Evolutionary conservation across 2,888 invertebrate genomes (phyloP), one percentile per base, ranked within the genome.

Genomic region (Drosophila colorata): DNA sequence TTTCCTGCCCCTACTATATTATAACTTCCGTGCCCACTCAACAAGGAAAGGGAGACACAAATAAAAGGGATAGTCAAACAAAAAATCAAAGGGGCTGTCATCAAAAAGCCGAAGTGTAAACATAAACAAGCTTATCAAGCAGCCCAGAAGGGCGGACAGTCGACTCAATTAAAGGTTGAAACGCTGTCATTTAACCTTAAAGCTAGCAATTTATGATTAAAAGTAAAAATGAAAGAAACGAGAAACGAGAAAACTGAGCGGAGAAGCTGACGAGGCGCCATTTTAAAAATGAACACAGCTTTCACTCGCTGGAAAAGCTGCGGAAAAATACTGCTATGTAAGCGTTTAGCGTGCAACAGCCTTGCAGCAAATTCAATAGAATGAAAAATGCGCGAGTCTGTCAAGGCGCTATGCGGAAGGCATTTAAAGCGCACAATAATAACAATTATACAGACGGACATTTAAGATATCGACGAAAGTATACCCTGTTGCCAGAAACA

Each of bases 41-140:
- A 35, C 28, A 53, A 41, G 37, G 20, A 59, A 37, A 16, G 14
- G 33, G 9, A 3, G 14, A 11, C 11, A 31, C 20, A 43, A 33
- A 51, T 23, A 38, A 67, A 88, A 69, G 75, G 86, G 64, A 67
- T 67, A 67, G 77, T 70, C 67, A 59, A 76, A 76, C 67, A 69
- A 71, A 68, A 69, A 81, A 74, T 81, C 73, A 73, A 78, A 84
- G 70, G 64, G 81, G 63, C 63, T 69, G 76, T 80, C 87, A 81
- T 68, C 81, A 84, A 66, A 76, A 81, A 69, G 66, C 67, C 65
- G 55, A 74, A 67, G 80, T 66, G 84, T 60, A 81, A 84, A 78
- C 78, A 81, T 68, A 76, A 88, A 80, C 73, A 81, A 78, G 89
- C 81, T 87, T 84, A 78, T 69, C 72, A 73, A 37, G 44, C 51